Base-by-base conservation (phyloP, 35 echinoderm and acorn worm species). In the Lytechinus variegatus region DNA sequence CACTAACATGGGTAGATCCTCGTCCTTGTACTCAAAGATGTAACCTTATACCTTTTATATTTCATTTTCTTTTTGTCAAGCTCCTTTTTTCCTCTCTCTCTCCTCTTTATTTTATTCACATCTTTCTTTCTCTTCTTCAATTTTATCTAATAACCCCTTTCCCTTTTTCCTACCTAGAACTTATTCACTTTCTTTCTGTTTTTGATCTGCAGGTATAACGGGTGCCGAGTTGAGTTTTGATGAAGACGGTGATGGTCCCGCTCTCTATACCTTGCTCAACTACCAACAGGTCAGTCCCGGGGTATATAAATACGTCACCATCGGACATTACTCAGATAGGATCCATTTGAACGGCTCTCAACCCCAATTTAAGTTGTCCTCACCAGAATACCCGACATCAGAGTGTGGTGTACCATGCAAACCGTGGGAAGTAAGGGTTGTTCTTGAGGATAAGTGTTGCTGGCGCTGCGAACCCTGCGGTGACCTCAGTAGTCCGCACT, bases 251-350 rank as follows among this genome's bases (percentile, higher is more conserved):
- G 97, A 99, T 55, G 98, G 98, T 7, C 98, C 97, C 27, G 95
- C 95, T 2, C 94, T 96, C 28, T 99, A 99, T 29, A 96, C 96
- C 53, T 96, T 99, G 9, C 87, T 99, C 60, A 96, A 99, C 92
- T 99, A 93, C 90, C 94, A 97, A 87, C 98, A 97, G 61, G 96
- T 86, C 5, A 27, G 12, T 27, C 95, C 94, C 1, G 97, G 91
- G 10, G 95, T 96, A 13, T 97, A 95, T 54, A 86, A 54, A 10
- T 99, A 97, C 21, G 93, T 96, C 1, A 56, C 66, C 13, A 94
- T 99, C 0, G 98, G 98, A 53, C 53, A 53, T 19, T 99, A 95
- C 92, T 95, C 95, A 27, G 89, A 99, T 10, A 11, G 72, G 52
- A 61, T 99, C 24, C 89, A 96, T 58, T 94, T 97, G 52, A 92